Evolutionary conservation across 2,888 invertebrate species (phyloP).

Genomic region (Heliconius aoede): DNA sequence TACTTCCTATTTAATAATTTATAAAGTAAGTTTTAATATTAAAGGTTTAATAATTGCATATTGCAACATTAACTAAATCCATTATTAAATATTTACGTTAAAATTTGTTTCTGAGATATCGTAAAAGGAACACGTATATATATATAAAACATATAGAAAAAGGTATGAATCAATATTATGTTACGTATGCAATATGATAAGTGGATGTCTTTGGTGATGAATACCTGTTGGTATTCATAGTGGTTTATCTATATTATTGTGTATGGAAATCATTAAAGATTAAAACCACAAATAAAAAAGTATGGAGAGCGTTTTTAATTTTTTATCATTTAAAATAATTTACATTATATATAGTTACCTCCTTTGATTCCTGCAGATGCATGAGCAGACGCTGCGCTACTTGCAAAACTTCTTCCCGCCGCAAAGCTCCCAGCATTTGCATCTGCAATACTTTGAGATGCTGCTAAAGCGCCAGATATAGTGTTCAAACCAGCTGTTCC

Average conservation of each 20-base stretch:
- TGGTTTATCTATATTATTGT: too few species aligned
- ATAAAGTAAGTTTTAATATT: too few species aligned
- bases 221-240: too few species aligned
- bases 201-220: too few species aligned
- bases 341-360: constrained; percentile 53
- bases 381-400: constrained; percentile 70
- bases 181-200: not conserved
- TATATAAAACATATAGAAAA: not conserved
- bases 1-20: too few species aligned
- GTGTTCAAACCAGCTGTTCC: constrained; percentile 15
- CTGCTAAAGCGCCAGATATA: constrained; percentile 51
- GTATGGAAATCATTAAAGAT: not conserved
- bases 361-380: constrained; percentile 71
- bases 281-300: not conserved
- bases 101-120: not conserved
- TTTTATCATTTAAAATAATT: not conserved
- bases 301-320: not conserved
- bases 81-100: not conserved
- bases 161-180: not conserved
- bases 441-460: constrained; percentile 63
- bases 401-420: constrained; percentile 62
- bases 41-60: too few species aligned
- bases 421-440: constrained; percentile 52
- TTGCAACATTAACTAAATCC: not conserved
- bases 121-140: not conserved